Evolutionary conservation across 1,140 invertebrate genomes (phyloP).

Genomic region (Magallana gigas): DNA sequence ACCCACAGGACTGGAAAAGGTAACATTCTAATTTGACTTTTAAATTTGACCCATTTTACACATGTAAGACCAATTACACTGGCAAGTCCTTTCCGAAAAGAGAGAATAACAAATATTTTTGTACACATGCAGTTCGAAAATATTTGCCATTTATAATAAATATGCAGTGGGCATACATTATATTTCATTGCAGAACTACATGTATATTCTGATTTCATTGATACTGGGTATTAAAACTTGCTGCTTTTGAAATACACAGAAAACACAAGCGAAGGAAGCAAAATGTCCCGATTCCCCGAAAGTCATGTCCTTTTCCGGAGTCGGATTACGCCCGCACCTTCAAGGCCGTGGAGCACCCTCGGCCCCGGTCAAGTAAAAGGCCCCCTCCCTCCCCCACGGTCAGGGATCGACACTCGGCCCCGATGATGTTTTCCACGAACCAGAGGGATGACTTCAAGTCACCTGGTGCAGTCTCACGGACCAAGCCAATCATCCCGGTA

Average conservation of each 20-base stretch:
- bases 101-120: too few relatives aligned
- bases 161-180: too few relatives aligned
- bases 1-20: background rate
- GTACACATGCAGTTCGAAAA: too few relatives aligned
- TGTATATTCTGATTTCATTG: too few relatives aligned
- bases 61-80: too few relatives aligned
- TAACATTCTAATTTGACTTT: constrained; percentile 2
- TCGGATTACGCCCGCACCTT: constrained; percentile 68
- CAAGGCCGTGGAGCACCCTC: constrained; percentile 63
- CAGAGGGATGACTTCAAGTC: constrained; percentile 70
- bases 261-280: constrained; percentile 57
- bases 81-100: too few relatives aligned
- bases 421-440: constrained; percentile 74
- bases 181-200: too few relatives aligned
- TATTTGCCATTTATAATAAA: too few relatives aligned
- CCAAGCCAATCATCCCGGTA: constrained; percentile 69
- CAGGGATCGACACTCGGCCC: constrained; percentile 60
- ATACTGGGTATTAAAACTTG: too few relatives aligned
- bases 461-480: constrained; percentile 62
- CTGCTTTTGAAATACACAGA: constrained; percentile 29
- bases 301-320: constrained; percentile 57
- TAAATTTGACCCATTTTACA: background rate
- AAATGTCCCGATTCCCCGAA: constrained; percentile 42
- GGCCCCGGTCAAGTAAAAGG: constrained; percentile 74
- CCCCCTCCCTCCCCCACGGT: constrained; percentile 61